These are phyloP conservation scores for Myrmecophaga tridactyla DNA, from an alignment of 2,113 vertebrate genomes.

Conservation along the genomic window DNA sequence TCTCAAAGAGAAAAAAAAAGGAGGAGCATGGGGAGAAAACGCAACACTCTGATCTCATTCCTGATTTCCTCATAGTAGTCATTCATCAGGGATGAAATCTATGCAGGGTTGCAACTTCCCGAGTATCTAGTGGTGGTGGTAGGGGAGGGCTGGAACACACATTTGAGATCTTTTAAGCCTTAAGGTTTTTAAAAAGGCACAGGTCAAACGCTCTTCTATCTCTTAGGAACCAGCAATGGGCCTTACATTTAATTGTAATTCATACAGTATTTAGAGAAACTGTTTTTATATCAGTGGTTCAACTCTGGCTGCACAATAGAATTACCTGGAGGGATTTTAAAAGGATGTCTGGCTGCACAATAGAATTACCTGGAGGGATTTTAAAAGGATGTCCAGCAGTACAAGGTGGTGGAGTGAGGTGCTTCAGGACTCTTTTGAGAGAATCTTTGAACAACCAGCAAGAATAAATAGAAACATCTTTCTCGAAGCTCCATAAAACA, in stretches of 20 bases:
- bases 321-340: neutral
- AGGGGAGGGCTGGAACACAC: neutral
- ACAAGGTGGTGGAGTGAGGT: too few species aligned
- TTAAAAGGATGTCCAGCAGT: neutral
- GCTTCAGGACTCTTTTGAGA: too few species aligned
- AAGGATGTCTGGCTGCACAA: neutral
- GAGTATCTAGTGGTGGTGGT: neutral
- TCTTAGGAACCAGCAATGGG: neutral
- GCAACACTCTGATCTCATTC: too few species aligned
- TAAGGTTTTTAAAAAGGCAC: neutral
- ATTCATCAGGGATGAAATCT: too few species aligned
- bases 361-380: neutral
- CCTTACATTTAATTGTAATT: neutral
- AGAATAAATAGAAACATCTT: too few species aligned
- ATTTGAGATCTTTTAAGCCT: neutral
- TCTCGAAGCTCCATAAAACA: too few species aligned
- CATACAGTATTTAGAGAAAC: neutral
- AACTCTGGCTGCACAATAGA: neutral
- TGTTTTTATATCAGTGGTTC: neutral
- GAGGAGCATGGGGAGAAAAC: too few species aligned
- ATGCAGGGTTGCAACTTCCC: neutral
- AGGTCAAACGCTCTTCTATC: neutral
- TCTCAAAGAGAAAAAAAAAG: too few species aligned
- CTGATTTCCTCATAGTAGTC: too few species aligned
- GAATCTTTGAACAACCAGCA: too few species aligned